A percentile compares a stretch with the other conserved stretches of the same genome.
These are phyloP conservation scores for Xestia sexstrigata DNA, from an alignment of 2,888 invertebrate genomes.

Conservation along the genomic window DNA sequence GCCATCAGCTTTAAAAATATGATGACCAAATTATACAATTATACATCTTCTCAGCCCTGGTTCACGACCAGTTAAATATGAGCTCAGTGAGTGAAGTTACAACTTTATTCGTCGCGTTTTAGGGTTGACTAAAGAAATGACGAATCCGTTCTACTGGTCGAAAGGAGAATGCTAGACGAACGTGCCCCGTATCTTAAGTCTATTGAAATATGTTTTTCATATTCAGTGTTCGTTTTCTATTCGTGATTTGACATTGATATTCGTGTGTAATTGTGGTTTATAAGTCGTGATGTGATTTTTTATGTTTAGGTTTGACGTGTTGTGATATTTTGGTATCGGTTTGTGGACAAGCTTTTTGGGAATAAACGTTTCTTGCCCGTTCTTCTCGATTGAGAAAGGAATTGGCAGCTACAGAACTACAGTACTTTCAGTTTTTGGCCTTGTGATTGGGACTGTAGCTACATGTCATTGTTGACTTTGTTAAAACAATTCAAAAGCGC, in stretches of 20 bases:
- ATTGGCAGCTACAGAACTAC: too few relatives aligned
- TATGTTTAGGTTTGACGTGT: conserved; percentile 28
- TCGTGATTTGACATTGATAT: conserved; percentile 67
- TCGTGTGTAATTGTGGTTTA: conserved; percentile 71
- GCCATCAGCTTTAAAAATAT: background rate
- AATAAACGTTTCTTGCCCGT: too few relatives aligned
- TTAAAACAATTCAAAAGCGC: too few relatives aligned
- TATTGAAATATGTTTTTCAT: conserved; percentile 61
- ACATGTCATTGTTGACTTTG: too few relatives aligned
- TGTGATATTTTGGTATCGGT: background rate
- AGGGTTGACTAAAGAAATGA: conserved; percentile 17
- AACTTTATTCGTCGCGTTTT: conserved; percentile 30
- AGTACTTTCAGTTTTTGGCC: too few relatives aligned
- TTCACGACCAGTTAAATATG: conserved; percentile 55
- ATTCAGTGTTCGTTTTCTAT: conserved; percentile 63
- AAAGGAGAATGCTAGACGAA: conserved; percentile 24
- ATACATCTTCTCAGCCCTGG: background rate
- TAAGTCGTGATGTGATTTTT: conserved; percentile 68
- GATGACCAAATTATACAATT: background rate
- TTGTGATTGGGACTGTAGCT: too few relatives aligned
- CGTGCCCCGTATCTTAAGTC: conserved; percentile 63
- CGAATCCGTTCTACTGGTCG: conserved; percentile 34
- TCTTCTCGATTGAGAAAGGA: too few relatives aligned
- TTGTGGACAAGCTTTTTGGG: background rate
- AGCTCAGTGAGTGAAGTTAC: conserved; percentile 17